A percentile compares a stretch with the other conserved stretches of the same genome.
phyloP scores from a whole-genome alignment of 2,797 vertebrate genomes.

The Tadarida brasiliensis region DNA sequence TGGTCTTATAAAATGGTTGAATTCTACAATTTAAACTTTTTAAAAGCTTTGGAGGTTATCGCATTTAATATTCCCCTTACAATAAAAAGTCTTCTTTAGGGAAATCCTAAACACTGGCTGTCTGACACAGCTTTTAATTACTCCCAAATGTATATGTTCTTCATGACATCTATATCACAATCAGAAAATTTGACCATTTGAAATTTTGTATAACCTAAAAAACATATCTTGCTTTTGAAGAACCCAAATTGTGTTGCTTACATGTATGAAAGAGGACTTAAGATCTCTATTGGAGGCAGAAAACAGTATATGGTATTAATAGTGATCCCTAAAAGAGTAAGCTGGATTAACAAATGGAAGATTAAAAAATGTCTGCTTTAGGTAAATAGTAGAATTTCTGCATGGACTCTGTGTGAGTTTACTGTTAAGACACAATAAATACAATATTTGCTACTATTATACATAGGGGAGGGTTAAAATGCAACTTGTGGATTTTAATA shows the following conservation, averaged over 20 bases:
- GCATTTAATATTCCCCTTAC: background rate
- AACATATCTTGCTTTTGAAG: background rate
- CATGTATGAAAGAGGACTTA: background rate
- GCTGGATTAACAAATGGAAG: too few species aligned
- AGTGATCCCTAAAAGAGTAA: too few species aligned
- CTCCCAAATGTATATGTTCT: background rate
- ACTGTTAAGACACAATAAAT: too few species aligned
- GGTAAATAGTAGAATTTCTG: too few species aligned
- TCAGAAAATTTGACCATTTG: background rate
- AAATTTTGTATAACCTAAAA: background rate
- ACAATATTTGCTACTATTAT: too few species aligned
- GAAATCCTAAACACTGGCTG: background rate
- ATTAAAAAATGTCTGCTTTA: too few species aligned
- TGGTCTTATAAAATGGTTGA: background rate
- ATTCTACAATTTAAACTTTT: background rate
- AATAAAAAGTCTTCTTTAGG: background rate
- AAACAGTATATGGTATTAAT: too few species aligned
- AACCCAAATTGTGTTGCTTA: background rate
- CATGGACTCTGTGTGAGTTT: too few species aligned
- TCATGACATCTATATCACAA: background rate
- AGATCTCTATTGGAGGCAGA: background rate
- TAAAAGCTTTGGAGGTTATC: background rate
- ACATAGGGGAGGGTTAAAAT: too few species aligned
- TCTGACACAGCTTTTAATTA: background rate
- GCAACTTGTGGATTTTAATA: too few species aligned